Evolutionary conservation across 1,140 invertebrate species (phyloP).

Genomic region (Gyrodactylus bullatarudis): DNA sequence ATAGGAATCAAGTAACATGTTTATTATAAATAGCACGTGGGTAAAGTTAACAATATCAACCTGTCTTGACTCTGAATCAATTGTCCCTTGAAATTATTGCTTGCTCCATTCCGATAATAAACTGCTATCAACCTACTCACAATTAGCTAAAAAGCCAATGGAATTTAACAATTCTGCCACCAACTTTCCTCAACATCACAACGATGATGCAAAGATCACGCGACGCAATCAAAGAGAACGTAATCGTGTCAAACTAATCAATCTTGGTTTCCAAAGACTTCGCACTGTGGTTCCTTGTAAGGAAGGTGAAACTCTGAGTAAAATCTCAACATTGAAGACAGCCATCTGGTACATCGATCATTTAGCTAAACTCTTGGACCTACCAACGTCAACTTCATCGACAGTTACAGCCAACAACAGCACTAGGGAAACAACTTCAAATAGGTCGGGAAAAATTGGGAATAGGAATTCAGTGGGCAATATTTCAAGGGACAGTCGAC

Average conservation of each 20-base stretch:
- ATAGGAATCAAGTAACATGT: no score
- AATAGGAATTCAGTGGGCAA: not conserved
- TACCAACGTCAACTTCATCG: not conserved
- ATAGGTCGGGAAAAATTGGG: not conserved
- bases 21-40: no score
- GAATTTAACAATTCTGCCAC: no score
- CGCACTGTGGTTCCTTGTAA: not conserved
- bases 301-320: slow-evolving; percentile 35
- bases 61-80: no score
- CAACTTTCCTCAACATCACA: no score
- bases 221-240: not conserved
- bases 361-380: slow-evolving; percentile 35
- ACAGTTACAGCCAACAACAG: not conserved
- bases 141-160: no score
- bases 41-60: no score
- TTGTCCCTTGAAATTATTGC: no score
- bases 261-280: not conserved
- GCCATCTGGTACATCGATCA: slow-evolving; percentile 55
- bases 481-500: not conserved
- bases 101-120: no score
- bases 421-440: not conserved
- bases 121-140: no score
- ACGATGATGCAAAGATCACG: not conserved
- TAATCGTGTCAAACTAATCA: slow-evolving; percentile 1
- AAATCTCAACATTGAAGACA: slow-evolving; percentile 53